Conservation (phyloP, 2,888 invertebrate species). For the Pollenia griseotomentosa region DNA sequence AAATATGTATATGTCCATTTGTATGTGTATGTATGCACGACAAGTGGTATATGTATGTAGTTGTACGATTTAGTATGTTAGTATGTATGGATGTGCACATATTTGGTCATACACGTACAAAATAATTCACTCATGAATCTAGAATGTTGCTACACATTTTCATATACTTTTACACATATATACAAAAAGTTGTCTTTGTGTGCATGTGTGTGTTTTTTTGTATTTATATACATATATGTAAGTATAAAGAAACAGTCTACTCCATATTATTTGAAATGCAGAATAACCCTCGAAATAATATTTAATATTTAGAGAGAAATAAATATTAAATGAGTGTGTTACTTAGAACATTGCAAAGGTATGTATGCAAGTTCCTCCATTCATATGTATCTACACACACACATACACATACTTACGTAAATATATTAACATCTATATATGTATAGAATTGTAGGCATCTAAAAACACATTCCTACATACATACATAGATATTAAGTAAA, state of each 20-base stretch:
- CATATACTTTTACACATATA: background rate
- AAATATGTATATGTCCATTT: slow-evolving; percentile 22
- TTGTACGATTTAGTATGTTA: background rate
- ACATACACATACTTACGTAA: slow-evolving; percentile 38
- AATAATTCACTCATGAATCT: slow-evolving; percentile 63
- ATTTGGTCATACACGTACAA: slow-evolving; percentile 49
- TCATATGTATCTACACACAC: slow-evolving; percentile 72
- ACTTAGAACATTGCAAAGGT: slow-evolving; percentile 84
- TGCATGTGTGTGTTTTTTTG: slow-evolving; percentile 4
- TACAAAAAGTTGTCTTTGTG: background rate
- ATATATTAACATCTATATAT: no score
- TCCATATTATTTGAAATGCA: slow-evolving; percentile 67
- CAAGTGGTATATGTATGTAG: no score
- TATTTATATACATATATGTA: background rate
- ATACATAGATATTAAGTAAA: slow-evolving; percentile 56
- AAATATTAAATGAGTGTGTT: slow-evolving; percentile 85
- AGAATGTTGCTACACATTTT: slow-evolving; percentile 48
- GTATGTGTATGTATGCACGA: background rate
- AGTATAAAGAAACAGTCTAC: slow-evolving; percentile 54
- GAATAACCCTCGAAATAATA: slow-evolving; percentile 84
- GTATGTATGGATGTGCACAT: background rate
- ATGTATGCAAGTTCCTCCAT: slow-evolving; percentile 79
- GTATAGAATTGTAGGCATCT: background rate
- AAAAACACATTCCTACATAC: background rate
- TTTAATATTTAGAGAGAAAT: slow-evolving; percentile 85